These are phyloP conservation scores for Hypotaenidia philippensis DNA, from an alignment of 2,797 vertebrate genomes.

Conservation along the genomic window DNA sequence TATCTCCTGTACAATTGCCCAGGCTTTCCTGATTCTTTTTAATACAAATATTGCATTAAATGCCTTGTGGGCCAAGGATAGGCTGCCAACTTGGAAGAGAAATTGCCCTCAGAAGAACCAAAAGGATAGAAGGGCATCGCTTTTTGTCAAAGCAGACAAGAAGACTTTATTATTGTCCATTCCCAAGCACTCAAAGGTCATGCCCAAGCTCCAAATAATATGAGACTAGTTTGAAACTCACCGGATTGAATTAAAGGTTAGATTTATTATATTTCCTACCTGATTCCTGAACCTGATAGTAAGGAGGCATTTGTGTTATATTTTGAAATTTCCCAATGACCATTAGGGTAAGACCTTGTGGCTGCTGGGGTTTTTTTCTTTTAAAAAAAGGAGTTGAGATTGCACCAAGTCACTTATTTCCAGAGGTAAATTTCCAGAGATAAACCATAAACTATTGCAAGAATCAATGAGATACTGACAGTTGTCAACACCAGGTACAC, in stretches of 20 bases:
- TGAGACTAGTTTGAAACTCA: background rate
- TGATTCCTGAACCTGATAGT: background rate
- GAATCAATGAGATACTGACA: background rate
- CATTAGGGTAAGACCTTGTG: background rate
- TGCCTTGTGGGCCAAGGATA: background rate
- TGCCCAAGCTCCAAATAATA: background rate
- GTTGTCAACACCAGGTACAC: background rate
- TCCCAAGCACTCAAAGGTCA: background rate
- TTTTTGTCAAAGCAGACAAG: background rate
- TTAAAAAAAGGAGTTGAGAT: background rate
- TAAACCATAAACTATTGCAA: background rate
- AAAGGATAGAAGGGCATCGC: background rate
- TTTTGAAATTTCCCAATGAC: background rate
- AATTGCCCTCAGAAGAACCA: background rate
- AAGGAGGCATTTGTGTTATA: background rate
- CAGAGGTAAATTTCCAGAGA: background rate
- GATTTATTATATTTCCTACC: conserved; percentile 1
- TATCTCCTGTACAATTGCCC: background rate
- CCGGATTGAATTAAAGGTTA: background rate
- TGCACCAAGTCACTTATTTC: background rate
- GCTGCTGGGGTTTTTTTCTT: background rate
- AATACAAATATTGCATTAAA: background rate
- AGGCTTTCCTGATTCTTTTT: background rate
- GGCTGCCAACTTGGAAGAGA: background rate
- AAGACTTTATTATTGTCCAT: background rate